Base-by-base conservation (phyloP, 2,113 vertebrate genomes). In the Podarcis muralis region DNA sequence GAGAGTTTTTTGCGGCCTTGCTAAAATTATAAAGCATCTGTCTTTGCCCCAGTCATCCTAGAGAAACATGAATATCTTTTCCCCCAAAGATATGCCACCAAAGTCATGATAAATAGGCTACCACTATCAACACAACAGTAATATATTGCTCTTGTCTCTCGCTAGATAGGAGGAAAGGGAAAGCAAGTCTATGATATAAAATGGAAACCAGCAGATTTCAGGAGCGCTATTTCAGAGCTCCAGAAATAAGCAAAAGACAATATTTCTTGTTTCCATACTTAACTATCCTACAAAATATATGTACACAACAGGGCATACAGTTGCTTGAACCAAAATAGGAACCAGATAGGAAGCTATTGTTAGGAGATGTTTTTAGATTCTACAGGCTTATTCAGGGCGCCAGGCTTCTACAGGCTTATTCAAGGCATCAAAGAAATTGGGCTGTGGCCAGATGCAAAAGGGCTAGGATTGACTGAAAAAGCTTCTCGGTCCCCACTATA, bases 101-200 rank as follows among this genome's bases (percentile, higher is more conserved):
- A 79, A 84, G n/a, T 68, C 76, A 81, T 68, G 68, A 75, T 6
- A 88, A 94, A 91, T 40, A 13, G 69, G 66, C 1, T 11, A 35
- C 30, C 87, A n/a, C 79, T 66, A 35, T 84, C 40, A 81, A 71
- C 90, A 91, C 72, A 88, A 27, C n/a, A 37, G 59, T 84, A 89
- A 69, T 35, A 7, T 27, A 43, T 35, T 93, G 86, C 57, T 81
- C 87, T 90, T 92, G 18, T 69, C 25, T 83, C 81, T 89, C 15
- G 40, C 20, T 27, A 69, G 18, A 71, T 0, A 82, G n/a, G 72
- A 59, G 81, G 83, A 89, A 27, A 0, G 35, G 75, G 43, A 84
- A 90, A 85, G 43, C 0, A 65, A 88, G 5, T 22, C 25, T 18
- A 30, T 68, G 53, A 74, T 2, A 27, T 0, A 9, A 23, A 82